phyloP scores from a whole-genome alignment of 2,888 invertebrate genomes.

The Lacanobia wlatinum region DNA sequence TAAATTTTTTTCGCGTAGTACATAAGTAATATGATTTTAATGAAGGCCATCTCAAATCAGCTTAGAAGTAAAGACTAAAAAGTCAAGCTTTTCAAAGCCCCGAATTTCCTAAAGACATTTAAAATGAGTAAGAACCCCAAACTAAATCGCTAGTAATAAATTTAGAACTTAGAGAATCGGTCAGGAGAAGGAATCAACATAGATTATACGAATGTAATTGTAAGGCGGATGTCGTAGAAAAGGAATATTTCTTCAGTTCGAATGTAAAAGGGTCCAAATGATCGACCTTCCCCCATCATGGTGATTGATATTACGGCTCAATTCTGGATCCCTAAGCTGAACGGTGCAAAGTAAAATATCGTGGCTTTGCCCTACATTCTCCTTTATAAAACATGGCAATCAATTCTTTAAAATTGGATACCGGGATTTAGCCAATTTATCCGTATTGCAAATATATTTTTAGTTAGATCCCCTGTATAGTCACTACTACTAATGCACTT shows the following conservation, averaged over 20 bases:
- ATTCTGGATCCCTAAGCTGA: slow-evolving; percentile 49
- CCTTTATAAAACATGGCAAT: slow-evolving; percentile 27
- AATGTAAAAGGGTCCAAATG: slow-evolving; percentile 63
- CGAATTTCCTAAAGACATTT: background rate
- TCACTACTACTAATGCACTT: slow-evolving; percentile 31
- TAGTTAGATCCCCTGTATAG: slow-evolving; percentile 8
- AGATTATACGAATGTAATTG: slow-evolving; percentile 59
- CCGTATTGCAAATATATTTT: background rate
- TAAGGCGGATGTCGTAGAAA: slow-evolving; percentile 61
- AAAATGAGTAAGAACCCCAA: slow-evolving; percentile 2
- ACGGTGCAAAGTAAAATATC: slow-evolving; percentile 51
- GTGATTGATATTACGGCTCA: slow-evolving; percentile 65
- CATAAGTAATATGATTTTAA: background rate
- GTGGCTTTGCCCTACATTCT: slow-evolving; percentile 27
- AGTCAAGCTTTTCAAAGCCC: no score
- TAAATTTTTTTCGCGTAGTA: slow-evolving; percentile 1
- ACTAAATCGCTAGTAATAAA: slow-evolving; percentile 42
- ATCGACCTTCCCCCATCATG: slow-evolving; percentile 57
- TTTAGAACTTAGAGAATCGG: slow-evolving; percentile 29
- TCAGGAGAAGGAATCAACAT: slow-evolving; percentile 43
- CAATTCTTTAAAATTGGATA: slow-evolving; percentile 26
- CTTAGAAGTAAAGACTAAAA: background rate
- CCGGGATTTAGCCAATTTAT: slow-evolving; percentile 4
- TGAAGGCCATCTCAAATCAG: background rate
- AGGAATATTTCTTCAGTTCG: slow-evolving; percentile 60